Base-by-base conservation (phyloP, 64 coral and sea anemone species). In the Pocillopora damicornis region DNA sequence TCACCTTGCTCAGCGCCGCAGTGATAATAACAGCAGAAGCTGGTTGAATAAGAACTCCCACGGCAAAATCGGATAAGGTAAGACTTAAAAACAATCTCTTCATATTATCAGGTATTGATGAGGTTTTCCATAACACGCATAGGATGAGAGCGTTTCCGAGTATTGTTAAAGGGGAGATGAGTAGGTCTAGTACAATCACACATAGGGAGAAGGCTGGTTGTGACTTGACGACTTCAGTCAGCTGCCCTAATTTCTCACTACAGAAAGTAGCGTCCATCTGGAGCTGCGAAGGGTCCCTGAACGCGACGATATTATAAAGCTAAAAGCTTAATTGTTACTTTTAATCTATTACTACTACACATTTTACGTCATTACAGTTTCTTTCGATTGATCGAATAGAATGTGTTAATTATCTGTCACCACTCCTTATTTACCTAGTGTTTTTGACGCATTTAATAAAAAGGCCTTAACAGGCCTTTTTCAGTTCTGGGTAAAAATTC, bases 41-140 rank as follows among this genome's bases (percentile, higher is more conserved):
- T 13, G 84, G 84, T 20, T 87, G 66, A 20, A 56, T 22, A 4
- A 87, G n/a, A 20, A 87, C 1, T 74, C 66, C 84, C 7, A 87
- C 84, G 1, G 66, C 84, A 57, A 87, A 66, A 42, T 87, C 84
- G 74, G 68, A 78, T 9, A 88, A 74, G 20, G 86, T 74, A 23
- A 88, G 63, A 30, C 74, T 76, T 35, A 81, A 11, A 13, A 81
- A 81, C 12, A 77, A 0, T 42, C 56, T 77, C 75, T 56, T 77
- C 16, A 77, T 56, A 11, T 51, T 77, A 56, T 15, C 75, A 6
- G 75, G 37, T 51, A 77, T 20, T 42, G 37, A 56, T 35, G 75
- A 77, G 5, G 75, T 18, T 56, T 56, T 77, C 75, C 75, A 56
- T 9, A 77, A 45, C 9, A 42, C 75, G 37, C 10, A 7, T 51